phyloP scores from a whole-genome alignment of 1,140 invertebrate genomes.

The Brachionus plicatilis region DNA sequence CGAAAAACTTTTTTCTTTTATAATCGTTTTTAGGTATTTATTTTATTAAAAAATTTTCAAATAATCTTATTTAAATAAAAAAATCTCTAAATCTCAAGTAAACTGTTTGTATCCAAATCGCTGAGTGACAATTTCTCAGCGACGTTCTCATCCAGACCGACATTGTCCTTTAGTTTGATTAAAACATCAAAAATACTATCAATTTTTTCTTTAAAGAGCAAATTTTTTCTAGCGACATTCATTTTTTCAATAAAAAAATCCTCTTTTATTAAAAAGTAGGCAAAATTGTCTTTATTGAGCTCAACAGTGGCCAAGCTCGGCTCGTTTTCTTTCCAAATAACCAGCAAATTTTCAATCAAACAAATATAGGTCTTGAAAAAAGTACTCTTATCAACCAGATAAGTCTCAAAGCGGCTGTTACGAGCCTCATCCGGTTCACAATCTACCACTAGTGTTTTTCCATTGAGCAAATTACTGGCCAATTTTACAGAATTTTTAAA shows the following conservation, averaged over 20 bases:
- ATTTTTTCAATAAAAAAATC: not conserved
- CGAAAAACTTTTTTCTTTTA: too few species aligned
- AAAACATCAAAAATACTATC: not conserved
- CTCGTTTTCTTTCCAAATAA: not conserved
- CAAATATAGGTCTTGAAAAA: not conserved
- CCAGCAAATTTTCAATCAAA: not conserved
- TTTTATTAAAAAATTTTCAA: not conserved
- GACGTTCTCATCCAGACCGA: not conserved
- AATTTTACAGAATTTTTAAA: not conserved
- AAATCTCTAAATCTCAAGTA: not conserved
- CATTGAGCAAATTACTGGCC: not conserved
- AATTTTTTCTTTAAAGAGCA: not conserved
- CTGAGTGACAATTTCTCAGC: not conserved
- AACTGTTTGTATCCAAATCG: not conserved
- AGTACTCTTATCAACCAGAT: not conserved
- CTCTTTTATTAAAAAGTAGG: not conserved
- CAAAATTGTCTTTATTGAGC: not conserved
- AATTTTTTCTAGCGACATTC: not conserved
- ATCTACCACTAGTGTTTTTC: not conserved
- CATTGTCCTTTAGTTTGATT: not conserved
- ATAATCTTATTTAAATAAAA: not conserved
- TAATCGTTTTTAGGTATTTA: not conserved
- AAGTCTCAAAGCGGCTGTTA: not conserved
- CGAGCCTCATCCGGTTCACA: not conserved
- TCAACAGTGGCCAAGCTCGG: not conserved